Evolutionary conservation across 2,113 vertebrate species (phyloP).

Genomic region (Genyomyrus donnyi): DNA sequence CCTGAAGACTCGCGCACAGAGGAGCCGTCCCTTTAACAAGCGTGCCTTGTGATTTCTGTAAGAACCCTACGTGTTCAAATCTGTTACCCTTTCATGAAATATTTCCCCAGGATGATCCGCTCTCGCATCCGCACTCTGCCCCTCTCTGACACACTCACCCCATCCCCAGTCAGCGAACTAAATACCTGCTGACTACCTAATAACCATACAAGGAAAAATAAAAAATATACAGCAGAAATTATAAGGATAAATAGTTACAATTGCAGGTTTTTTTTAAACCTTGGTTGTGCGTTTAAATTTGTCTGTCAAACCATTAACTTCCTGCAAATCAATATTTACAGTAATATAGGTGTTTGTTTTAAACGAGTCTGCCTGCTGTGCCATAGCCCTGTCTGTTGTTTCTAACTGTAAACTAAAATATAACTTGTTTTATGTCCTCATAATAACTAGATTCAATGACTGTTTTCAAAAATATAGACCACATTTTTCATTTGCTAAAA

Average conservation of each 20-base stretch:
- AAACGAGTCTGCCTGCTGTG: background rate
- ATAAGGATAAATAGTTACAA: background rate
- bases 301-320: background rate
- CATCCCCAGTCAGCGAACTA: background rate
- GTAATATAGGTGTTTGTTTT: background rate
- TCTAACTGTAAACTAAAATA: background rate
- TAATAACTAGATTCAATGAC: background rate
- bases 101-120: slow-evolving; percentile 20
- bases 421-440: background rate
- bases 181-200: background rate
- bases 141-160: slow-evolving; percentile 14
- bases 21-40: slow-evolving; percentile 16
- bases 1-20: slow-evolving; percentile 51
- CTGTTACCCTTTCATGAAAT: slow-evolving; percentile 38
- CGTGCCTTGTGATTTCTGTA: slow-evolving; percentile 16
- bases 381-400: background rate
- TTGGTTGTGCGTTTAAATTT: background rate
- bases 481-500: background rate
- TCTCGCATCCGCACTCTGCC: slow-evolving; percentile 23
- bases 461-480: background rate
- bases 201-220: background rate
- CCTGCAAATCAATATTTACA: background rate
- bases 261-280: background rate
- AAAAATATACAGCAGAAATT: background rate
- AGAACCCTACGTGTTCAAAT: slow-evolving; percentile 31